Base-by-base conservation (phyloP, 2,113 vertebrate species). In the Chaetodon trifascialis region DNA sequence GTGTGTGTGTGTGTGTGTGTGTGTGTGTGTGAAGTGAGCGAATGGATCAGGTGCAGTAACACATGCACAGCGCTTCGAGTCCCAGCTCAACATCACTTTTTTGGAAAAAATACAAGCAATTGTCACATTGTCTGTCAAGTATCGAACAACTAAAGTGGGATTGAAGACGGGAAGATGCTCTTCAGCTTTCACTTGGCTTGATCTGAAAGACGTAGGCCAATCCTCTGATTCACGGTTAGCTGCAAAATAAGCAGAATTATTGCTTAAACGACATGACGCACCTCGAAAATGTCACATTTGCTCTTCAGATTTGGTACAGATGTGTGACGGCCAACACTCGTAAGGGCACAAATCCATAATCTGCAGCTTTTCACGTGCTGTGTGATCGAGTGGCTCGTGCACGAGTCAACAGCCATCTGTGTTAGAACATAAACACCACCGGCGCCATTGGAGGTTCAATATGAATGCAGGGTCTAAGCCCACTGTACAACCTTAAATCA, bases 361-460 rank as follows among this genome's bases (percentile, higher is more conserved):
- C n/a, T n/a, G n/a, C n/a, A n/a, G n/a, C n/a, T n/a, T n/a, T n/a
- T n/a, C n/a, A n/a, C n/a, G n/a, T n/a, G n/a, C n/a, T n/a, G n/a
- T n/a, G n/a, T n/a, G n/a, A n/a, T n/a, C n/a, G n/a, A n/a, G n/a
- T n/a, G n/a, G n/a, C n/a, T n/a, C n/a, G n/a, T n/a, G n/a, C n/a
- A n/a, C n/a, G n/a, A n/a, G n/a, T n/a, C n/a, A 38, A 80, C 71
- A 49, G 34, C 17, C 49, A 34, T 58, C 17, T 1, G 23, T 25
- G 56, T 85, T 82, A 42, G n/a, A 23, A 52, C 66, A 65, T 56
- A n/a, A 49, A 16, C 8, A 73, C 8, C 36, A 74, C 21, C 42
- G 63, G 15, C 17, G 2, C 55, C 73, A 78, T 17, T 67, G 30
- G n/a, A 77, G 25, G 47, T 63, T 58, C 17, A 69, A 58, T 34